Base-by-base conservation (phyloP, 2,113 vertebrate genomes). In the Pluvialis apricaria region DNA sequence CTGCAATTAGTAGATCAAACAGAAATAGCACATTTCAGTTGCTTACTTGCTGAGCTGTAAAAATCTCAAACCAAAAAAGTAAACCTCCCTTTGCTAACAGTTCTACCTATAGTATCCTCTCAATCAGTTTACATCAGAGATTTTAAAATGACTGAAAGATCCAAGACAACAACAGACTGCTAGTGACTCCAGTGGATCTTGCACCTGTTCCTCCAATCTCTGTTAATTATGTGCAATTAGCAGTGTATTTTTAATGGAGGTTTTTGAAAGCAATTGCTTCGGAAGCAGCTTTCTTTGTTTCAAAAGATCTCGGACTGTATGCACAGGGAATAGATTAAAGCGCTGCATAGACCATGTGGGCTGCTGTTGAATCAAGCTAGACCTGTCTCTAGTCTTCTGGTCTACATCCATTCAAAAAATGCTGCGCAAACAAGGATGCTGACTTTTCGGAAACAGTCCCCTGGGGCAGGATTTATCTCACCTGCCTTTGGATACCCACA, bases 251-350 rank as follows among this genome's bases (percentile, higher is more conserved):
- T 93, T 89, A 96, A 91, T 87, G 49, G 45, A 9, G 26, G 16
- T 38, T 91, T 92, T 91, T 85, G 89, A 96, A 93, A 89, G 73
- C 54, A 68, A 45, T 72, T 88, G 61, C 91, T 86, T 94, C 69
- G 91, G 91, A 95, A 89, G 92, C 54, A 90, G 82, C 66, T 92
- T 76, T 3, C 58, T 87, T 92, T 91, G 40, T 91, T 80, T 79
- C 73, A 75, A 42, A 72, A 89, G 57, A 85, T 73, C 91, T 87
- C 4, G 5, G 73, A 65, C 21, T 75, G 57, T 34, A 78, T 47
- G 73, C 26, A 47, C 20, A 54, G 65, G 65, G 72, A 90, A 64
- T 11, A 92, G 80, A 88, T 75, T 68, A 77, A 91, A 86, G 54
- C 1, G 0, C 42, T 73, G 54, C 78, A 65, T 5, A 65, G 45